Percentiles rank a stretch among this genome's conserved stretches.
Conservation (phyloP, 2,113 vertebrate genomes). For the Seriola dumerili region DNA sequence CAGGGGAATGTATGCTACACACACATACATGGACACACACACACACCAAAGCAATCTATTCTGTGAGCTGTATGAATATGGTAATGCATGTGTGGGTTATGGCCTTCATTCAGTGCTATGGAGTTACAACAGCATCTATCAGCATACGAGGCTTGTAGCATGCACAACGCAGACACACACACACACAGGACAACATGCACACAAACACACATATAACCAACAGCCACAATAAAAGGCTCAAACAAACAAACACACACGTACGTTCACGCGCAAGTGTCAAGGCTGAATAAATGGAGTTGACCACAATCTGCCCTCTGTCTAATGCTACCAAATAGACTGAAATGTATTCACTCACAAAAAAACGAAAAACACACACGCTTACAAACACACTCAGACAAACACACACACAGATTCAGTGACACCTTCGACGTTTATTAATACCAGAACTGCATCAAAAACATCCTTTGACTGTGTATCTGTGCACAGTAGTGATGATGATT, state of each 20-base stretch:
- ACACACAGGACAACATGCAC: slow-evolving; percentile 14
- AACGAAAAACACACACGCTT: neutral
- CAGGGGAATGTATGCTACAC: neutral
- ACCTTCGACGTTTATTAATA: slow-evolving; percentile 2
- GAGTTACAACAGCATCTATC: slow-evolving; percentile 72
- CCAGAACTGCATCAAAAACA: neutral
- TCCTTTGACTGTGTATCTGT: neutral
- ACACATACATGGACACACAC: slow-evolving; percentile 40
- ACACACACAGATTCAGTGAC: neutral
- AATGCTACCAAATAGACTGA: slow-evolving; percentile 69
- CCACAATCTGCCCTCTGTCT: slow-evolving; percentile 74
- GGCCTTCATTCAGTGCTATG: slow-evolving; percentile 60
- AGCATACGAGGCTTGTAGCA: slow-evolving; percentile 44
- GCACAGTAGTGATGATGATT: neutral
- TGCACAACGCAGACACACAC: slow-evolving; percentile 1
- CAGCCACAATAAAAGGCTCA: slow-evolving; percentile 17
- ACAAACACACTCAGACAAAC: neutral
- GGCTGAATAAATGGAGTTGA: slow-evolving; percentile 79
- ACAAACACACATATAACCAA: slow-evolving; percentile 17
- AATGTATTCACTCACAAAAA: slow-evolving; percentile 58
- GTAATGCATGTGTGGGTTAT: slow-evolving; percentile 72
- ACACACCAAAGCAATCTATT: slow-evolving; percentile 68
- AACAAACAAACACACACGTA: slow-evolving; percentile 25
- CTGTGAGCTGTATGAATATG: slow-evolving; percentile 72
- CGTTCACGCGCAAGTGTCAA: slow-evolving; percentile 1